Conservation (phyloP, 2,113 vertebrate genomes). For the Heteronetta atricapilla region DNA sequence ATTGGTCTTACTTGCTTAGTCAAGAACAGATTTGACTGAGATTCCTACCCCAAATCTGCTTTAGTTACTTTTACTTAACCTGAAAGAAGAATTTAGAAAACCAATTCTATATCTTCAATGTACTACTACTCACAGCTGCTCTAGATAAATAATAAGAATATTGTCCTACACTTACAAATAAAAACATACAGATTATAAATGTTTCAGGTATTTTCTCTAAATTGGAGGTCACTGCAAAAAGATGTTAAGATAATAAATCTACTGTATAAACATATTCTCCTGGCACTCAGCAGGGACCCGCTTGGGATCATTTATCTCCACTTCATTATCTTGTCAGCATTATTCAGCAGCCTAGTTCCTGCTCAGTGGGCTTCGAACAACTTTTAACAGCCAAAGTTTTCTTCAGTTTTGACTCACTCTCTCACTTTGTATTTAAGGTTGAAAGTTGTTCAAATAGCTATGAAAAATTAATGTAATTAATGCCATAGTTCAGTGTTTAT, state of each 20-base stretch:
- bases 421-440: conserved; percentile 52
- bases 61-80: neutral
- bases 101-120: neutral
- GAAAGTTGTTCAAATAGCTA: conserved; percentile 44
- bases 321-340: conserved; percentile 82
- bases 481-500: neutral
- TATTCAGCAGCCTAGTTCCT: conserved; percentile 85
- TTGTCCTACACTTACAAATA: neutral
- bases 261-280: conserved; percentile 76
- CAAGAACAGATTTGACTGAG: neutral
- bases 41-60: neutral
- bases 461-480: conserved; percentile 1
- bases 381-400: conserved; percentile 82
- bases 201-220: conserved; percentile 80
- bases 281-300: conserved; percentile 66
- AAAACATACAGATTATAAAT: conserved; percentile 70
- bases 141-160: neutral
- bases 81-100: neutral
- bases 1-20: neutral
- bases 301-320: conserved; percentile 78
- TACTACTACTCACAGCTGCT: neutral
- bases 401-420: conserved; percentile 75
- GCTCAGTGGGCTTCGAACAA: conserved; percentile 79
- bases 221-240: conserved; percentile 82
- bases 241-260: conserved; percentile 84